A percentile compares a stretch with the other conserved stretches of the same genome.
Conservation (phyloP, 2,113 vertebrate species). For the Oreotrochilus melanogaster region DNA sequence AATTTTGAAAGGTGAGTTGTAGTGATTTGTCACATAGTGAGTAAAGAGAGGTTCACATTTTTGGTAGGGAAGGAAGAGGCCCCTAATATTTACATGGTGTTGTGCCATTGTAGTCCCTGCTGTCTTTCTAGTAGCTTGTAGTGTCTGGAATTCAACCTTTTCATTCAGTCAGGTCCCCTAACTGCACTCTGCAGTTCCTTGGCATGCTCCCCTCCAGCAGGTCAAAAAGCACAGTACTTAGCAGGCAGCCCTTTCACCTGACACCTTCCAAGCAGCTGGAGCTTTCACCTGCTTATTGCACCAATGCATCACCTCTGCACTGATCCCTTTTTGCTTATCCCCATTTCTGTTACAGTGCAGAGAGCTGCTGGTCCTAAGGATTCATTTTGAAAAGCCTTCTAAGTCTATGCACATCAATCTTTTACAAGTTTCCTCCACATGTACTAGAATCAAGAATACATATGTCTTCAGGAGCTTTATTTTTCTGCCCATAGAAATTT, state of each 20-base stretch:
- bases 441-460: background rate
- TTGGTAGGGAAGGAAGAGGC: background rate
- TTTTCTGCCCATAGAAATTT: background rate
- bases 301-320: background rate
- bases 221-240: background rate
- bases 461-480: background rate
- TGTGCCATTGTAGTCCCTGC: background rate
- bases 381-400: background rate
- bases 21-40: background rate
- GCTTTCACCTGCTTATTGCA: background rate
- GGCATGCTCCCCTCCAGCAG: accelerated
- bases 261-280: background rate
- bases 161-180: background rate
- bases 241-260: background rate
- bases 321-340: background rate
- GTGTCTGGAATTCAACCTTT: background rate
- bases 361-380: background rate
- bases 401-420: background rate
- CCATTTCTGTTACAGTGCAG: background rate
- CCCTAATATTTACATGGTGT: background rate
- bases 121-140: background rate
- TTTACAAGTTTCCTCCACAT: background rate
- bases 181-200: background rate
- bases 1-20: background rate
- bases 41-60: background rate